phyloP scores from a whole-genome alignment of 2,113 vertebrate genomes.

The Rhinichthys klamathensis region DNA sequence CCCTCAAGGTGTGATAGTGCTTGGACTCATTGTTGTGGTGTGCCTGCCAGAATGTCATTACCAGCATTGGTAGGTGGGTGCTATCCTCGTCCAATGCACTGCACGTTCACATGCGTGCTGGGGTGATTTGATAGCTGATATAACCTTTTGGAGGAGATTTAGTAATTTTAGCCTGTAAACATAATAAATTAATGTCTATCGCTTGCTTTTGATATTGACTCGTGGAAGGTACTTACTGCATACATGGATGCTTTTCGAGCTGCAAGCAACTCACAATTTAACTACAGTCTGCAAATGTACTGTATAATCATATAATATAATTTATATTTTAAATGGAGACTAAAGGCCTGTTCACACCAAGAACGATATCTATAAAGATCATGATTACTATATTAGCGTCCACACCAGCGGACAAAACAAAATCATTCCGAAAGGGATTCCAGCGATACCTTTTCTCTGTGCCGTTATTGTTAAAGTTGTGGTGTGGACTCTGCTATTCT shows the following conservation, averaged over 20 bases:
- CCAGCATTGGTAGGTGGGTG: conserved; percentile 43
- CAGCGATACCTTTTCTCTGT: no score
- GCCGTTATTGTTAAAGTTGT: no score
- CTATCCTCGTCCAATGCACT: conserved; percentile 35
- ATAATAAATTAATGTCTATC: conserved; percentile 37
- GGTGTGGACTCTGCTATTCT: no score
- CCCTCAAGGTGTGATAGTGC: conserved; percentile 42
- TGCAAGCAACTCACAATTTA: neutral
- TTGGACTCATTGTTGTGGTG: conserved; percentile 45
- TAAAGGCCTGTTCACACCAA: no score
- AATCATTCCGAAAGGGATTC: no score
- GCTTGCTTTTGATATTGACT: neutral
- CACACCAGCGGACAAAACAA: no score
- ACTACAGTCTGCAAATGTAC: no score
- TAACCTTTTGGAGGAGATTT: conserved; percentile 38
- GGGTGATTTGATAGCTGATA: conserved; percentile 38
- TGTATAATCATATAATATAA: no score
- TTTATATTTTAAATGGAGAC: no score
- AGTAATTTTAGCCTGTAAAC: conserved; percentile 37
- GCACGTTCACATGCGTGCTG: conserved; percentile 36
- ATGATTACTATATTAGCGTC: no score
- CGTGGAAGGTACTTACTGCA: neutral
- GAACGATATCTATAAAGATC: no score
- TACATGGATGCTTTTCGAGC: neutral
- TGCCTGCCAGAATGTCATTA: conserved; percentile 49